Evolutionary conservation across 2,113 vertebrate species (phyloP).

Genomic region (Galbula dea): DNA sequence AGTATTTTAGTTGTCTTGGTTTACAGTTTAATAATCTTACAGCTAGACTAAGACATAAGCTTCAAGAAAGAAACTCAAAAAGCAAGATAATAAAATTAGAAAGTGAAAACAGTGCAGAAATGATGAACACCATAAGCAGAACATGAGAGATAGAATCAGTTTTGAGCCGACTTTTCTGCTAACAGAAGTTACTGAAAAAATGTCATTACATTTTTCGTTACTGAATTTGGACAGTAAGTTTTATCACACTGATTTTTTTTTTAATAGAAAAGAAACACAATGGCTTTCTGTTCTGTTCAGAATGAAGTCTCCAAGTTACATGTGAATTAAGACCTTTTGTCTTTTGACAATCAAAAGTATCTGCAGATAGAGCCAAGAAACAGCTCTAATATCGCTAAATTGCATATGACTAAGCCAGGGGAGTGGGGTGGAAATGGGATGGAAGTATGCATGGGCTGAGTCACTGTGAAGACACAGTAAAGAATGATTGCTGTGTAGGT

Average conservation of each 20-base stretch:
- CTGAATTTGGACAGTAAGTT: background rate
- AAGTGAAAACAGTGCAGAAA: background rate
- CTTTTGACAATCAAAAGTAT: background rate
- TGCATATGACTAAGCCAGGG: background rate
- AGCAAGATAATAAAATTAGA: background rate
- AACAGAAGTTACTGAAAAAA: background rate
- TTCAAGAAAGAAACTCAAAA: background rate
- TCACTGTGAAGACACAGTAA: background rate
- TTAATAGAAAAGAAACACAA: background rate
- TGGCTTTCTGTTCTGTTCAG: background rate
- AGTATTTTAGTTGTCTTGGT: background rate
- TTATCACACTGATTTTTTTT: background rate
- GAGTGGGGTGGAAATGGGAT: background rate
- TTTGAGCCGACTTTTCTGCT: background rate
- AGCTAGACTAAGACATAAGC: background rate
- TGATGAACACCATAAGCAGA: background rate
- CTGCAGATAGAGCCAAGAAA: background rate
- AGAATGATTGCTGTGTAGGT: background rate
- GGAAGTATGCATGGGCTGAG: conserved; percentile 39
- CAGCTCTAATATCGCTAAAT: background rate
- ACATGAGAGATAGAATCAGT: background rate
- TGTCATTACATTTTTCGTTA: background rate
- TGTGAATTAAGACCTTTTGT: background rate
- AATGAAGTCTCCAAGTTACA: background rate
- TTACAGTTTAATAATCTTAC: background rate